Base-by-base conservation (phyloP, 2,888 invertebrate species). In the Zeuzera pyrina region DNA sequence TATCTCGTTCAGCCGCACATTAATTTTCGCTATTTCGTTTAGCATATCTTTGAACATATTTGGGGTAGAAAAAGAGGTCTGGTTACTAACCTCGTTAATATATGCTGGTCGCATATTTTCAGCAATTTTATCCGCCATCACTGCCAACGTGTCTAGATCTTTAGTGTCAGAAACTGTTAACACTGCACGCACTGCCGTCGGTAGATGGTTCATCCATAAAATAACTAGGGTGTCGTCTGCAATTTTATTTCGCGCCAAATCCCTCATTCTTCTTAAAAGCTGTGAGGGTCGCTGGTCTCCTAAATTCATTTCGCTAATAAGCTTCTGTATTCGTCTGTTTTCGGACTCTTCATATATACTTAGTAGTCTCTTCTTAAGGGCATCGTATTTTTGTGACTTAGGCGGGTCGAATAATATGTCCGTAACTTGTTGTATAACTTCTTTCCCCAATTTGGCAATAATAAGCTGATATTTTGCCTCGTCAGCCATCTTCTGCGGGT, bases 361-460 rank as follows among this genome's bases (percentile, higher is more conserved):
- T 5, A 19, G 19, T 19, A 19, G 19, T 5, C 19, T 5, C 8
- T 19, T 19, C 19, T 19, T 19, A 19, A 19, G 5, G 8, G 19
- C 19, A 2, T 19, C 19, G 19, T 7, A 19, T 3, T 28, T 8
- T 29, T 29, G 11, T 31, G 15, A 11, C 22, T 23, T 14, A 24
- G 11, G 23, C 31, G 29, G 34, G 12, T 35, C 25, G 27, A 26
- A 30, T 3, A 38, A 12, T 3, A 41, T 35, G 21, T 36, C 38
- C 2, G 35, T 38, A 12, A 38, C 19, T 10, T 41, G 38, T 25
- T 34, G 32, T 7, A 41, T 22, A 13, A 38, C 41, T 2, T 13
- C 12, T 2, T 31, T 5, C 29, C 37, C 36, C 8, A 41, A 29
- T 23, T 35, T 31, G 6, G 30, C 28, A 3, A 41, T 31, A 4